Evolutionary conservation across 2,888 invertebrate genomes (phyloP).

Genomic region (Eristalinus sepulchralis): DNA sequence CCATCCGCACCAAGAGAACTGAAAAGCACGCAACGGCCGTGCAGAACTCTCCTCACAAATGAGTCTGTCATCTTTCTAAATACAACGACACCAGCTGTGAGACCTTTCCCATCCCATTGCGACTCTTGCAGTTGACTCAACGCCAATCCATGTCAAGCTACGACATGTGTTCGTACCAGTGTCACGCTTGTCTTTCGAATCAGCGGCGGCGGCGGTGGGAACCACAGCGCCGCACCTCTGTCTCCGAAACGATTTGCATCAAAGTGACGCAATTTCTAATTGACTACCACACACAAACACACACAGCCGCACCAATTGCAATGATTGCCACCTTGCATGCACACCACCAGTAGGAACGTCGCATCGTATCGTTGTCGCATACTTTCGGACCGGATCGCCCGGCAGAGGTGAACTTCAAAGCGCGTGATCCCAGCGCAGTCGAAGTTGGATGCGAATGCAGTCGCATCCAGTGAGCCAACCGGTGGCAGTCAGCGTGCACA

Average conservation of each 20-base stretch:
- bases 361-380: neutral
- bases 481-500: conserved; percentile 47
- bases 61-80: conserved; percentile 2
- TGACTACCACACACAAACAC: conserved; percentile 37
- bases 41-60: neutral
- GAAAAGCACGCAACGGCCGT: conserved; percentile 31
- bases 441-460: conserved; percentile 45
- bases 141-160: neutral
- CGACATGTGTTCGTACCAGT: conserved; percentile 8
- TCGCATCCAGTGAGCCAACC: conserved; percentile 27
- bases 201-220: conserved; percentile 51
- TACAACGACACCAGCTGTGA: neutral
- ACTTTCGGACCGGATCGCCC: conserved; percentile 30
- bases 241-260: conserved; percentile 60
- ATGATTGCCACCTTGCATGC: conserved; percentile 66
- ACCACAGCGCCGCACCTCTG: conserved; percentile 11
- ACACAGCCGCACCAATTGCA: conserved; percentile 51
- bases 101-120: neutral
- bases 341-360: conserved; percentile 14
- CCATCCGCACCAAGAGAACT: conserved; percentile 11
- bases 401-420: conserved; percentile 45
- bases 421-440: conserved; percentile 50
- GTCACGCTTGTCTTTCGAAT: conserved; percentile 65
- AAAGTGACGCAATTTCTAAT: conserved; percentile 70
- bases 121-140: no score